Evolutionary conservation across 2,113 vertebrate species (phyloP), one percentile per base, ranked within the genome.

Genomic region (Plecotus auritus): DNA sequence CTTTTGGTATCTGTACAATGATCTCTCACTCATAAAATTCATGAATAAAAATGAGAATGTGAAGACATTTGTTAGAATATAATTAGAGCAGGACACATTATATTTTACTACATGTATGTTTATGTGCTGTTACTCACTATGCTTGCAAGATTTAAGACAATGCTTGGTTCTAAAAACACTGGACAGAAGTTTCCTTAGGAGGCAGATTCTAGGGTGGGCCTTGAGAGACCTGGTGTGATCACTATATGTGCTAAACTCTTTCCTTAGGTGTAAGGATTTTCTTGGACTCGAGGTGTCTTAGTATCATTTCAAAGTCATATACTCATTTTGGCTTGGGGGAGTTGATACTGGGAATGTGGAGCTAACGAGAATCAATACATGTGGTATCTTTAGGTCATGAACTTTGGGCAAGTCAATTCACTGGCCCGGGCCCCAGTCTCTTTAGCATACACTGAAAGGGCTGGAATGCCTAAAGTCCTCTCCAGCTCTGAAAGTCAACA

Each of bases 21-120:
- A 85, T 88, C 54, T 3, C 10, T 59, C 49, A 49, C 6, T 77
- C 20, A 61, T 88, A 78, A 91, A 88, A 88, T 77, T 73, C 32
- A 45, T 94, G 69, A 95, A 81, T 84, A 86, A 73, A 90, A 91
- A 73, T 92, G 66, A 96, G 86, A 88, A 77, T 42, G 8, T 73
- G 47, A 85, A 85, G 67, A 85, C 22, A 95, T 93, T 78, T 69
- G 40, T 85, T 61, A 54, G 49, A 47, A 73, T 83, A 40, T 92
- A 89, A 87, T 90, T 86, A n/a, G 85, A 88, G 61, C 22, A 90
- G 30, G 67, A 78, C 76, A 77, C 30, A 82, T 18, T 37, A 2
- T 51, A 66, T 74, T 85, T 85, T 74, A 76, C 28, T 77, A 17
- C 9, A 81, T 17, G 23, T 88, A 20, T 94, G 40, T 61, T 95